Evolutionary conservation across 2,797 vertebrate species (phyloP).

Genomic region (Cottoperca gobio): DNA sequence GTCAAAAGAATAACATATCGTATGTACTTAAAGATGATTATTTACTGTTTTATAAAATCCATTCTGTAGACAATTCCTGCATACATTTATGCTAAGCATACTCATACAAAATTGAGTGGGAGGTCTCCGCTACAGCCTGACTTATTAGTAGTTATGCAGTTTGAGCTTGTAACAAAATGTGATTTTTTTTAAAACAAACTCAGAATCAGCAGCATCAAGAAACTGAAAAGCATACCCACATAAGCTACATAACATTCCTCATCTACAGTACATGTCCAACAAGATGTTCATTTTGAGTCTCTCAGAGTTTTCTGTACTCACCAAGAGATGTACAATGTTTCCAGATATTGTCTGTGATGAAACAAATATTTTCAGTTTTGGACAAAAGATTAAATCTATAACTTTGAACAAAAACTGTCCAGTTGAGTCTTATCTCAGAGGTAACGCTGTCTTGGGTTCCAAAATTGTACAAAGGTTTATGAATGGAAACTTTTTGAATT

Average conservation of each 20-base stretch:
- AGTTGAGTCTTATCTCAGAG: constrained; percentile 15
- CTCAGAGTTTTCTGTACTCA: neutral
- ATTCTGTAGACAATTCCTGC: neutral
- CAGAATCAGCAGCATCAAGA: neutral
- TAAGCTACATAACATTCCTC: neutral
- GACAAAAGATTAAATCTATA: neutral
- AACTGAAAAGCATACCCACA: neutral
- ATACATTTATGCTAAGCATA: constrained; percentile 9
- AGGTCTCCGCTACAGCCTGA: neutral
- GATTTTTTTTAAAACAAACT: constrained; percentile 1
- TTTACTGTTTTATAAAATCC: constrained; percentile 1
- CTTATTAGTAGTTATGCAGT: constrained; percentile 16
- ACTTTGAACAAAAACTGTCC: neutral
- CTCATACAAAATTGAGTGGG: neutral
- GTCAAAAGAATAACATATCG: neutral
- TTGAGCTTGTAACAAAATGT: neutral
- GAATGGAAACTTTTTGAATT: neutral
- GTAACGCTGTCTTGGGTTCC: neutral
- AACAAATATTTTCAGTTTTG: constrained; percentile 3
- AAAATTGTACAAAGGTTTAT: constrained; percentile 7
- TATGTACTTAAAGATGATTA: neutral
- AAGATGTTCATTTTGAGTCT: neutral
- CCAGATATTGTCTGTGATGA: constrained; percentile 3
- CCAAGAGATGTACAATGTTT: neutral
- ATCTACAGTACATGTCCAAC: neutral